Percentiles rank a stretch among this genome's conserved stretches.
These are phyloP conservation scores for Cacoxenus indagator DNA, from an alignment of 2,888 invertebrate genomes.

Conservation along the genomic window DNA sequence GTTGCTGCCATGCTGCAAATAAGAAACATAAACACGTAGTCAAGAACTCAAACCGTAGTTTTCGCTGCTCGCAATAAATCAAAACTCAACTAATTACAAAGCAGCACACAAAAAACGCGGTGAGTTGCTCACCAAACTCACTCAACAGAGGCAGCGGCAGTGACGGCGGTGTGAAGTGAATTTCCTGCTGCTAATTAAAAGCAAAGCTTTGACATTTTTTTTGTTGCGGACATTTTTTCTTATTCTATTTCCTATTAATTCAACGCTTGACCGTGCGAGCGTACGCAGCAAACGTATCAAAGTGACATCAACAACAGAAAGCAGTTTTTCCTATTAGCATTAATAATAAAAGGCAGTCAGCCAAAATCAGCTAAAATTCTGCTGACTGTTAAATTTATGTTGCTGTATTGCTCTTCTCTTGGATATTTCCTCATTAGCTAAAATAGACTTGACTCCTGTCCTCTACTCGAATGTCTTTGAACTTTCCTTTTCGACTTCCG, in stretches of 20 bases:
- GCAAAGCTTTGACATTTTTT: constrained; percentile 38
- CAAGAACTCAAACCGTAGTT: constrained; percentile 22
- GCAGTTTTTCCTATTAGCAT: constrained; percentile 30
- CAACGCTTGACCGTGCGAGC: constrained; percentile 25
- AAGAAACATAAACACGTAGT: constrained; percentile 35
- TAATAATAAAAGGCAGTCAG: constrained; percentile 52
- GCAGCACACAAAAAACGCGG: constrained; percentile 31
- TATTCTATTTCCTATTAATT: constrained; percentile 34
- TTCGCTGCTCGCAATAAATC: constrained; percentile 51
- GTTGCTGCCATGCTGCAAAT: neutral
- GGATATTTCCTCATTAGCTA: neutral
- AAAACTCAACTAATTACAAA: constrained; percentile 65
- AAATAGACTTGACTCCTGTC: too few species aligned
- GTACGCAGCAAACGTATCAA: neutral
- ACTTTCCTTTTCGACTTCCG: too few species aligned
- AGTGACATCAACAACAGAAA: too few species aligned
- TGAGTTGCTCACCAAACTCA: constrained; percentile 38
- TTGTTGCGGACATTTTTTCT: neutral
- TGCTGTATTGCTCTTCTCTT: constrained; percentile 21
- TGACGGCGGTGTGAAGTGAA: neutral
- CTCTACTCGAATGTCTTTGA: too few species aligned
- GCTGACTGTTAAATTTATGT: constrained; percentile 60
- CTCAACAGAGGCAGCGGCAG: neutral
- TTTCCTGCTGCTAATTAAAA: constrained; percentile 60
- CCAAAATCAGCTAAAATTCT: constrained; percentile 52